A percentile compares a stretch with the other conserved stretches of the same genome.
Conservation (phyloP, 2,797 vertebrate species). For the Scarus forsteni region DNA sequence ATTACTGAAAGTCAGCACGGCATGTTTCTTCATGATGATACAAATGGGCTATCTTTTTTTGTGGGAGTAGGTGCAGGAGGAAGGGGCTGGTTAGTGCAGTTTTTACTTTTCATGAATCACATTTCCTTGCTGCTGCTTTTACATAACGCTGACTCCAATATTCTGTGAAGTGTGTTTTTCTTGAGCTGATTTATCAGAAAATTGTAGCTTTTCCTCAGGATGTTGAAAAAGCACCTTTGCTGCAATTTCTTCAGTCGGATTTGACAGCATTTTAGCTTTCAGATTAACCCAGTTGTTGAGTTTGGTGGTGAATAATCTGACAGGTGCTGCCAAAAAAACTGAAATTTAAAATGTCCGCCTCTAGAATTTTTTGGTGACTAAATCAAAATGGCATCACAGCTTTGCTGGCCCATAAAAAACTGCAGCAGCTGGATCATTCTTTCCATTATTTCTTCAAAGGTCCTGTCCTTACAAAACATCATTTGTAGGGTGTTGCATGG, state of each 20-base stretch:
- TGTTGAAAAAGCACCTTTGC: neutral
- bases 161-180: neutral
- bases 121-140: conserved; percentile 27
- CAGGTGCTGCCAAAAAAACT: too few species aligned
- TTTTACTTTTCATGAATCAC: conserved; percentile 40
- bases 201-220: conserved; percentile 13
- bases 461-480: too few species aligned
- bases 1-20: conserved; percentile 48
- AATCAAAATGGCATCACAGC: too few species aligned
- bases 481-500: too few species aligned
- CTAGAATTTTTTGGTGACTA: too few species aligned
- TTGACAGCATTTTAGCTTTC: too few species aligned
- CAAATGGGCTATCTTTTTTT: conserved; percentile 32
- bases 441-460: too few species aligned
- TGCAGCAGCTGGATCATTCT: too few species aligned
- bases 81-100: conserved; percentile 6
- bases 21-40: conserved; percentile 52
- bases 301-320: too few species aligned
- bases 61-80: neutral
- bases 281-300: neutral
- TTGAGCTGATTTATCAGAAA: conserved; percentile 37
- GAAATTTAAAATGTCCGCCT: too few species aligned
- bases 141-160: conserved; percentile 17
- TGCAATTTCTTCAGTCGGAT: neutral
- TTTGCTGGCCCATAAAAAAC: too few species aligned